phyloP scores from a whole-genome alignment of 2,797 vertebrate species.

The Cephalopachus bancanus region DNA sequence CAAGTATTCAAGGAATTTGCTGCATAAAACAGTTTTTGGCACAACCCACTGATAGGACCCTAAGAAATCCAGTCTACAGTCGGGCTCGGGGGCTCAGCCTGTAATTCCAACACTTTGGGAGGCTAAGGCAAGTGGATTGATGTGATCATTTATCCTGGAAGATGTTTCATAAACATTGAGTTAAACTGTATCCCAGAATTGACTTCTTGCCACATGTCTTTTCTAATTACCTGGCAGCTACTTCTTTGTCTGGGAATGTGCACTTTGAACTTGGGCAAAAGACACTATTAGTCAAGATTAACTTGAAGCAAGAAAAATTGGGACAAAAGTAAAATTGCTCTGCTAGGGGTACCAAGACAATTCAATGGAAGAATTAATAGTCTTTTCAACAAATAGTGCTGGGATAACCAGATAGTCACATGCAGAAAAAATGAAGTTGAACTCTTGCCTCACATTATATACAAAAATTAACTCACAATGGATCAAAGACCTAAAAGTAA shows the following conservation, averaged over 20 bases:
- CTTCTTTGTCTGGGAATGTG: not conserved
- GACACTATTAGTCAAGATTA: conserved; percentile 15
- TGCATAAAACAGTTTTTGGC: not conserved
- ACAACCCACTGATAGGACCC: not conserved
- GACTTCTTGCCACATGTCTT: conserved; percentile 12
- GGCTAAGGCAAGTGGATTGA: too few species aligned
- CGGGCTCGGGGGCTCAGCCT: too few species aligned
- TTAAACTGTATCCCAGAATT: conserved; percentile 3
- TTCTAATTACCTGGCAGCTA: conserved; percentile 46
- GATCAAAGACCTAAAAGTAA: not conserved
- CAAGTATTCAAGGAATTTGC: conserved; percentile 1
- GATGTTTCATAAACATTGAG: not conserved
- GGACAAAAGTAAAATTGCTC: not conserved
- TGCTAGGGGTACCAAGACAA: not conserved
- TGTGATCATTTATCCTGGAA: not conserved
- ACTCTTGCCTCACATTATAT: not conserved
- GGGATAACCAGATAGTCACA: not conserved
- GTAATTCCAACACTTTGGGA: too few species aligned
- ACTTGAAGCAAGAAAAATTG: conserved; percentile 37
- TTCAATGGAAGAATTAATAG: not conserved
- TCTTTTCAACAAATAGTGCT: not conserved
- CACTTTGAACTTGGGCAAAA: conserved; percentile 45
- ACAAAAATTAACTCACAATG: not conserved
- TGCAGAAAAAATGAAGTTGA: not conserved
- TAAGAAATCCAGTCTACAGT: not conserved